Percentiles rank a stretch among this genome's conserved stretches.
Evolutionary conservation across 1,140 invertebrate genomes (phyloP).

Genomic region (Rhynchophorus ferrugineus): DNA sequence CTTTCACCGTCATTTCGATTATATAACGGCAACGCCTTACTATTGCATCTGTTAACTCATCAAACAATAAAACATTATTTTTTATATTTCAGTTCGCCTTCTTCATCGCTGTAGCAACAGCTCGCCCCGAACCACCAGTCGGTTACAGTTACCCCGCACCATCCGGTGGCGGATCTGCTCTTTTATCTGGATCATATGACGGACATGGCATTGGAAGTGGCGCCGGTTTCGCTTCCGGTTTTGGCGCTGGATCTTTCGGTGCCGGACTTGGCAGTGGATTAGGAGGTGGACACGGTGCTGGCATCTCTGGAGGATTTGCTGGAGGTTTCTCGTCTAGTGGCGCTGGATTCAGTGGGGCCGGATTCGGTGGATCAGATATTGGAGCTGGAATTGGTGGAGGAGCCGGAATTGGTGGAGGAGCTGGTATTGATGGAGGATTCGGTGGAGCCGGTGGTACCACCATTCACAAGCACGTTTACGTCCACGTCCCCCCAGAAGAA

Average conservation of each 20-base stretch:
- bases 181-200: no score
- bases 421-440: constrained; percentile 8
- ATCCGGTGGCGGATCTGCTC: neutral
- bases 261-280: neutral
- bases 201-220: neutral
- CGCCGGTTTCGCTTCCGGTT: neutral
- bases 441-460: constrained; percentile 9
- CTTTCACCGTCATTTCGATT: no score
- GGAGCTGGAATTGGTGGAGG: constrained; percentile 2
- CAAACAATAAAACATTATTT: no score
- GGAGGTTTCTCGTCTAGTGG: constrained; percentile 33
- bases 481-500: constrained; percentile 59
- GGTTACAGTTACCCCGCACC: constrained; percentile 19
- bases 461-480: constrained; percentile 70
- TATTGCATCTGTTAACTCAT: no score
- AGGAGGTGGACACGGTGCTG: neutral
- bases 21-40: no score
- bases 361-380: neutral
- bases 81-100: constrained; percentile 17
- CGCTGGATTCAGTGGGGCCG: neutral
- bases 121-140: constrained; percentile 24
- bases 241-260: neutral
- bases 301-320: constrained; percentile 76
- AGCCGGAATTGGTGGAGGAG: constrained; percentile 5
- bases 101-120: constrained; percentile 21